Evolutionary conservation across 2,797 vertebrate genomes (phyloP), one percentile per base, ranked within the genome.

Genomic region (Leptoclinus maculatus): DNA sequence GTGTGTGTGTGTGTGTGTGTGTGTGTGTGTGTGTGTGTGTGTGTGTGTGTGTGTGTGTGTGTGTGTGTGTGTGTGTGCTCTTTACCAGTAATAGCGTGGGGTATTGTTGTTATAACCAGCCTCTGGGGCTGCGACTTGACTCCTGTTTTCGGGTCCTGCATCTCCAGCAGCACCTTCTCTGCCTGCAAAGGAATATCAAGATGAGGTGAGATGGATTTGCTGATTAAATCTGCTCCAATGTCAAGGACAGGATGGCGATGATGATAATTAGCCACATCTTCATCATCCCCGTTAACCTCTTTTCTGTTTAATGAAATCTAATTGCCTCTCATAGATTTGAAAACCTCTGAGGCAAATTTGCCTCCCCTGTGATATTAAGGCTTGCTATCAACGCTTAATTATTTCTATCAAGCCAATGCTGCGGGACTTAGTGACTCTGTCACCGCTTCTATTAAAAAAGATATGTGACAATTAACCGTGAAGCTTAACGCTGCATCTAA

Each of bases 21-120:
- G n/a, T 56, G 11, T 51, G 36, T 54, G 54, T 45, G 38, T 10
- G 16, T 54, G 19, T 56, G 11, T 57, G 59, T 36, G 25, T 79
- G 66, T 60, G n/a, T 23, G 14, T 54, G n/a, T 56, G 11, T 53
- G 60, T 34, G 29, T 80, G 70, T 60, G 38, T 38, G 10, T 38
- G 38, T 11, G 10, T 38, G 38, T 39, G 38, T 39, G 59, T 36
- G 27, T 80, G 69, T 63, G 34, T 12, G 7, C 7, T 51, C 70
- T 78, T 94, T 90, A 99, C 98, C 98, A 80, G 96, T 95, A 75
- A 99, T 94, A 25, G 97, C 97, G 0, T 99, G 98, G 1, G 98
- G 98, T 87, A 99, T 97, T 6, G 82, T 96, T 9, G 96, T 93
- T 73, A 98, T 93, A 73, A 95, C 95, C 87, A 99, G 95, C 27